Evolutionary conservation across 2,113 vertebrate genomes (phyloP), one percentile per base, ranked within the genome.

Genomic region (Oceanodroma tethys): DNA sequence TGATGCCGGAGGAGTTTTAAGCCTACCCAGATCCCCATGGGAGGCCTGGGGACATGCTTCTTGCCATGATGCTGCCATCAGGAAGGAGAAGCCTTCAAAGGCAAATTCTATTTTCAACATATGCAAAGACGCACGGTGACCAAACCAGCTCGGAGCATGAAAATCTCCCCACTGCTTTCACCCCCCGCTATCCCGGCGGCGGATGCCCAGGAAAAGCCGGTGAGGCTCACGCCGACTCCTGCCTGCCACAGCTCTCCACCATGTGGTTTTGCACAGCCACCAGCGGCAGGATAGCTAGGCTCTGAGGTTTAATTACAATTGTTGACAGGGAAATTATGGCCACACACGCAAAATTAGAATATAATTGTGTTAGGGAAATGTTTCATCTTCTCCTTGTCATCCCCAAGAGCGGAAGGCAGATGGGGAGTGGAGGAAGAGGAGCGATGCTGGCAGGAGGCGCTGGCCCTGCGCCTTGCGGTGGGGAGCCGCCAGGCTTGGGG

Each of bases 121-220:
- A 43, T 4, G 34, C 47, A 56, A 62, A 73, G 47, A 55, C 2
- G 2, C 4, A 15, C 19, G 10, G 79, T 14, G 62, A 70, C 13
- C 30, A 17, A 68, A 60, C 22, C 7, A 87, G 40, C 59, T 67
- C 1, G 0, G 56, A 58, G 60, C 47, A 58, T 66, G 47, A 85
- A 71, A 45, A 83, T 29, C 50, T 85, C 55, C 63, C 22, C 75
- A 16, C 3, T 0, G 0, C 68, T 50, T 58, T 58, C 43, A 73
- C 25, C 65, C 16, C 7, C 2, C 5, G 1, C 18, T 23, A 43
- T n/a, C n/a, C 53, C 5, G 2, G 17, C 4, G 7, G 6, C 0
- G 0, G 58, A 47, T 42, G n/a, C 23, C 25, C 1, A 4, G 23
- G 73, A 26, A 71, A 81, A 42, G n/a, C 25, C 13, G 4, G 20